Evolutionary conservation across 2,113 vertebrate species (phyloP).

Genomic region (Ictalurus furcatus): DNA sequence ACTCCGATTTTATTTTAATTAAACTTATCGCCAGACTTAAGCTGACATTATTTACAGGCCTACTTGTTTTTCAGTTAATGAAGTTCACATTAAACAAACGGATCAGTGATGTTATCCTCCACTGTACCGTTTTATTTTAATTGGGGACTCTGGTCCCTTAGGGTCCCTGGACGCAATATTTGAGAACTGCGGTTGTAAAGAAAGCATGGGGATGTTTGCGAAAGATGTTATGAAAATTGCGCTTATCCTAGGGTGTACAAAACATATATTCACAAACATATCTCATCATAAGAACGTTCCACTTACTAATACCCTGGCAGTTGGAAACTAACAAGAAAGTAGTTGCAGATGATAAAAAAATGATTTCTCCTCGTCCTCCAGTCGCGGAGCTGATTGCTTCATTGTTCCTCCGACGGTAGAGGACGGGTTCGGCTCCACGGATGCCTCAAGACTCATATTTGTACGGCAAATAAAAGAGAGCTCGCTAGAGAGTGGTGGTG

Average conservation of each 20-base stretch:
- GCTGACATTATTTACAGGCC: not conserved
- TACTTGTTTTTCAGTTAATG: not conserved
- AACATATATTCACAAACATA: not conserved
- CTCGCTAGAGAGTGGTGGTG: slow-evolving; percentile 36
- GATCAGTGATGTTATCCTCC: not conserved
- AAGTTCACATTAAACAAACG: not conserved
- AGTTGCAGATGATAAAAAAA: not conserved
- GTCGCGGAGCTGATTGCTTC: not conserved
- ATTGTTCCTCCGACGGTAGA: not conserved
- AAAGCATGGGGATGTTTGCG: not conserved
- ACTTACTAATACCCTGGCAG: not conserved
- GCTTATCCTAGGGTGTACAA: not conserved
- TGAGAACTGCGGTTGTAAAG: not conserved
- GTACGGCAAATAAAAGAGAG: slow-evolving; percentile 46
- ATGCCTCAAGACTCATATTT: slow-evolving; percentile 35
- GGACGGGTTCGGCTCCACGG: not conserved
- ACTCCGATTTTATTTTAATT: not conserved
- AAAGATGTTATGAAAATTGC: too few relatives aligned
- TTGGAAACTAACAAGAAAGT: not conserved
- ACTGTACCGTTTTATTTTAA: not conserved
- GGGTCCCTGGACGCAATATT: not conserved
- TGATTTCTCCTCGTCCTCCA: not conserved
- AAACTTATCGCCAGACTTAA: too few relatives aligned
- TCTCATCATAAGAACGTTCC: not conserved
- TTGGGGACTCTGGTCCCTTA: not conserved